Evolutionary conservation across 2,888 invertebrate species (phyloP).

Genomic region (Linnaemya tessellans): DNA sequence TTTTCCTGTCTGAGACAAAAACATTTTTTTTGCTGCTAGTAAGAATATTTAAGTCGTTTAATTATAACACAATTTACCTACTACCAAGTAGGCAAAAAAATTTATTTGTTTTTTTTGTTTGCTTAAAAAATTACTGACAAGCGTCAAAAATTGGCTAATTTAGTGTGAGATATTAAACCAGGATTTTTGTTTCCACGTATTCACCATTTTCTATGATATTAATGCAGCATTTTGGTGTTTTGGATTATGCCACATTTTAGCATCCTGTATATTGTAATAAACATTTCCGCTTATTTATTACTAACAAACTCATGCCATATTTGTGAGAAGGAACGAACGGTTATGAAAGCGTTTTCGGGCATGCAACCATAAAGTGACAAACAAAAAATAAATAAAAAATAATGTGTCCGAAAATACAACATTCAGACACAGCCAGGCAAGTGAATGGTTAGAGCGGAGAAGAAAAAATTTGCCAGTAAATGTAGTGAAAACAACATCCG

Average conservation of each 20-base stretch:
- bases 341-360: constrained; percentile 26
- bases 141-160: constrained; percentile 64
- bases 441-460: not conserved
- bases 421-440: constrained; percentile 18
- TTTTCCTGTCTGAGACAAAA: too few relatives aligned
- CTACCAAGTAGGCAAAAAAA: not conserved
- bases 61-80: not conserved
- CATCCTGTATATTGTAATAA: constrained; percentile 66
- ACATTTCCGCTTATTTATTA: constrained; percentile 71
- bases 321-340: constrained; percentile 12
- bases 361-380: constrained; percentile 54
- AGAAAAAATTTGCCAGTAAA: constrained; percentile 2
- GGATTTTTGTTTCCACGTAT: constrained; percentile 1
- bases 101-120: constrained; percentile 41
- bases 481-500: constrained; percentile 68
- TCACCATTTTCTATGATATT: constrained; percentile 2
- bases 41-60: not conserved
- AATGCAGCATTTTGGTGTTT: constrained; percentile 59
- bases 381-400: too few relatives aligned
- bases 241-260: constrained; percentile 70
- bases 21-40: not conserved
- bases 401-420: constrained; percentile 44
- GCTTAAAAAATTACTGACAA: constrained; percentile 25
- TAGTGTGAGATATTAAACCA: constrained; percentile 62
- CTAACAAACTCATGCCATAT: constrained; percentile 40